Evolutionary conservation across 2,888 invertebrate genomes (phyloP), one percentile per base, ranked within the genome.

Genomic region (Bibio marci): DNA sequence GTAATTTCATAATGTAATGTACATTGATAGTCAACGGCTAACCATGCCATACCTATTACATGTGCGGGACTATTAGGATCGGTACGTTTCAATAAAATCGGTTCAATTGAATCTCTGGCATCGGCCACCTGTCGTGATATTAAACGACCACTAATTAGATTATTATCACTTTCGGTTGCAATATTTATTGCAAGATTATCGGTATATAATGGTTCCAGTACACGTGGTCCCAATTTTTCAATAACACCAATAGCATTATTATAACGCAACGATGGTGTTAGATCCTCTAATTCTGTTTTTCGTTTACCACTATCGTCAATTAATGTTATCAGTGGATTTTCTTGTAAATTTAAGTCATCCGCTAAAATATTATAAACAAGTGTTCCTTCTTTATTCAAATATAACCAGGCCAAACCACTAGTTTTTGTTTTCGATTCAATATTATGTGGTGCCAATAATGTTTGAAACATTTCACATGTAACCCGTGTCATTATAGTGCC

Each of bases 151-250:
- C 73, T 71, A 8, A 88, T 69, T 4, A 80, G 53, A 19, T 64
- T 67, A 1, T 63, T 62, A 12, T 69, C 63, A 31, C 66, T 66
- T 13, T 69, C 67, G 3, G 73, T 69, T 0, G 71, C 76, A 13
- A 88, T 78, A 52, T 79, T 80, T 1, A 90, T 74, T 14, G 75
- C 78, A 17, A 90, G 63, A 47, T 83, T 82, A 2, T 83, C 86
- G 38, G 76, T 76, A 54, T 88, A 83, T 18, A 91, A 59, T 1
- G 85, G 80, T 48, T 87, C 86, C 34, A 88, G 67, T 3, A 87
- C 77, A 45, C 82, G 73, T 0, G 87, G 83, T 33, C 79, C 80
- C 4, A 85, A 70, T 45, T 78, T 73, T 15, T 80, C 79, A 28
- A 85, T 61, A 0, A 79, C 78, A 4, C 87, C 88, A 45, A 78